Evolutionary conservation across 23 tunicate genomes (phyloP).

Genomic region (Styela plicata): DNA sequence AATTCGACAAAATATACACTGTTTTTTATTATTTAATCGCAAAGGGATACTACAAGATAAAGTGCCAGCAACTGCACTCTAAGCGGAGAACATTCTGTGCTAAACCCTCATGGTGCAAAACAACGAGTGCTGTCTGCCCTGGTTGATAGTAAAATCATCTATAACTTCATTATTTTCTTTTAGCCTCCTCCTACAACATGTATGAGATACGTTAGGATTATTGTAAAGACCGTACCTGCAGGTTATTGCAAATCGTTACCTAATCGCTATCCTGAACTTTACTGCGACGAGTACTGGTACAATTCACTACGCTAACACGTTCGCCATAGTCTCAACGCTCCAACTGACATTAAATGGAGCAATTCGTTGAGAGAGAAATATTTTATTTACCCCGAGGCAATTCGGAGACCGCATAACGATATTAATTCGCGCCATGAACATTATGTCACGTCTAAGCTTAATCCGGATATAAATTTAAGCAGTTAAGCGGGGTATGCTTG

Average conservation of each 20-base stretch:
- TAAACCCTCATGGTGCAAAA: too few species aligned
- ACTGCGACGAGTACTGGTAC: too few species aligned
- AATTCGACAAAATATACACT: too few species aligned
- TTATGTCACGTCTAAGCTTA: background rate
- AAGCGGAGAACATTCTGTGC: too few species aligned
- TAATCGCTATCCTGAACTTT: background rate
- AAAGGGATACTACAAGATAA: too few species aligned
- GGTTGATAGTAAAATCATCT: background rate
- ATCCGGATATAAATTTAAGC: too few species aligned
- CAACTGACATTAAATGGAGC: background rate
- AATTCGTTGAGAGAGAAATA: background rate
- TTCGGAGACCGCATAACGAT: background rate
- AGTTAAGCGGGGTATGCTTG: too few species aligned
- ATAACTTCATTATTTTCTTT: background rate
- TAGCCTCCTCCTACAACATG: too few species aligned
- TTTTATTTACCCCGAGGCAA: background rate
- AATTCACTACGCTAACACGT: background rate
- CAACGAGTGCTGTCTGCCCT: too few species aligned
- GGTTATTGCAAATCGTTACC: background rate
- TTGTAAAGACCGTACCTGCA: background rate
- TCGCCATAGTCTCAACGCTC: background rate
- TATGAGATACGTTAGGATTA: background rate
- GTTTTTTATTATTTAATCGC: too few species aligned
- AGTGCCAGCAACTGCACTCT: too few species aligned
- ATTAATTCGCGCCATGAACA: background rate